Evolutionary conservation across 2,888 invertebrate genomes (phyloP).

Genomic region (Zelleria hepariella): DNA sequence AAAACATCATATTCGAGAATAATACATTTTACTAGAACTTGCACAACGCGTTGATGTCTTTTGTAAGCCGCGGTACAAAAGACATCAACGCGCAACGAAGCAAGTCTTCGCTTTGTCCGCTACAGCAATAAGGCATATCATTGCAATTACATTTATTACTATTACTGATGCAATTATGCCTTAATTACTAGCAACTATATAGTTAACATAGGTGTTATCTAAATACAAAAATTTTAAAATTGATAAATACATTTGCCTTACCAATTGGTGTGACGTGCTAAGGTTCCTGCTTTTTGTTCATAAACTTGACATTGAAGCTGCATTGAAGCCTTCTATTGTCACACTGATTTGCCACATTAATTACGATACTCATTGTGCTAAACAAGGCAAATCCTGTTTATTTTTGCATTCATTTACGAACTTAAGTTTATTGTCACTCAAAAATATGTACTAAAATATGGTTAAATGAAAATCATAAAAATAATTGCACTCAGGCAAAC

Average conservation of each 20-base stretch:
- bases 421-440: conserved; percentile 5
- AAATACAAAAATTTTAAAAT: neutral
- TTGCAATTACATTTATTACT: neutral
- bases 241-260: neutral
- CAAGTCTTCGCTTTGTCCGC: neutral
- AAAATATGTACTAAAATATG: too few species aligned
- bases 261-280: neutral
- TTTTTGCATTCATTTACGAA: conserved; percentile 27
- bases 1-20: neutral
- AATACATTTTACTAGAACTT: neutral
- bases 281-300: conserved; percentile 18
- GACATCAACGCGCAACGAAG: neutral
- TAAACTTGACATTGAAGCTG: conserved; percentile 32
- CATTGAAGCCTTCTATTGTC: conserved; percentile 19
- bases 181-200: too few species aligned
- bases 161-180: too few species aligned
- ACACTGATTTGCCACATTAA: conserved; percentile 32
- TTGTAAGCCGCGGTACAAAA: neutral
- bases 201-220: neutral
- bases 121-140: neutral
- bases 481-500: too few species aligned
- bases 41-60: neutral
- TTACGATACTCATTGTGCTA: conserved; percentile 33
- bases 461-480: too few species aligned
- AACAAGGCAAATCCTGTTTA: conserved; percentile 41